phyloP scores from a whole-genome alignment of 2,113 vertebrate species.

The Trematocara unimaculatum region DNA sequence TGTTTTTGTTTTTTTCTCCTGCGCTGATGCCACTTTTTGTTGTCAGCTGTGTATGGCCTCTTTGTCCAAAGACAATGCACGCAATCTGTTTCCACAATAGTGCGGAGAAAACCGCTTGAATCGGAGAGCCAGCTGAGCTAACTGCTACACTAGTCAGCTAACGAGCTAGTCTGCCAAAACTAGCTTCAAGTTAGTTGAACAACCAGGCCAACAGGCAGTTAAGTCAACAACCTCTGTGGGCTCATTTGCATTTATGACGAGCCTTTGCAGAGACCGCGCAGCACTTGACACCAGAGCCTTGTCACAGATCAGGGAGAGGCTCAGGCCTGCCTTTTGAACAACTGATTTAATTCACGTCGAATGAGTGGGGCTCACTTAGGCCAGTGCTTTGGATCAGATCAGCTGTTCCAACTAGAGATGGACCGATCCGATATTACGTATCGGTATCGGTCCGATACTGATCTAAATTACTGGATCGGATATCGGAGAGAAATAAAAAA shows the following conservation, averaged over 20 bases:
- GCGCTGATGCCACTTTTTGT: slow-evolving; percentile 68
- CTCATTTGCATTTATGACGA: slow-evolving; percentile 39
- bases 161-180: not conserved
- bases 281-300: not conserved
- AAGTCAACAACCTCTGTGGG: not conserved
- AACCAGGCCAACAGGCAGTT: not conserved
- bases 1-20: slow-evolving; percentile 61
- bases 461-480: no score
- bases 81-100: slow-evolving; percentile 59
- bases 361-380: not conserved
- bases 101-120: not conserved
- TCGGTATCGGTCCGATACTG: no score
- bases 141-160: not conserved
- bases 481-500: no score
- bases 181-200: not conserved
- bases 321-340: not conserved
- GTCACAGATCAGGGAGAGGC: slow-evolving; percentile 19
- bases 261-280: not conserved
- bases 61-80: slow-evolving; percentile 69
- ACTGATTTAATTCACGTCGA: not conserved
- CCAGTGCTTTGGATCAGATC: not conserved
- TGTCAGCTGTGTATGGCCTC: slow-evolving; percentile 43
- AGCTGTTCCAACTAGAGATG: not conserved
- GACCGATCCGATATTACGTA: no score
- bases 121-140: not conserved